Evolutionary conservation across 2,888 invertebrate genomes (phyloP), one percentile per base, ranked within the genome.

Genomic region (Drosophila aldrichi): DNA sequence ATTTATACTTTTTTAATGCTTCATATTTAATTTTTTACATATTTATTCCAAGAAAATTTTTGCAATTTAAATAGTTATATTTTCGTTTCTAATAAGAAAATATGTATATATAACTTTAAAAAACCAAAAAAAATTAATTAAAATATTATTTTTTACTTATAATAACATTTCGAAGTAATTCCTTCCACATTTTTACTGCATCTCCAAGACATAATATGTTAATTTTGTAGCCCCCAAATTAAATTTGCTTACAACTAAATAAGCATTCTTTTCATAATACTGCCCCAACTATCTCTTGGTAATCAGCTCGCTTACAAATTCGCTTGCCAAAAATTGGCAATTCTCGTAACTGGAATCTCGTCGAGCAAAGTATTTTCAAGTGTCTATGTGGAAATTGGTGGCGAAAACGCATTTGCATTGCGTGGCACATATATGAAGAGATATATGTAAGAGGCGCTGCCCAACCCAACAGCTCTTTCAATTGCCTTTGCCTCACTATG

Each of bases 391-490:
- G 40, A 66, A 60, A 60, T 66, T 54, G 59, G 32, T 22, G 41
- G 38, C 32, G 36, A 52, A 48, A 46, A 43, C 32, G 29, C n/a
- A 62, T 36, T 46, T 41, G 41, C 48, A 36, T 20, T 41, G 51
- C 58, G 29, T 16, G 49, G 9, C 55, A 38, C 57, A 72, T 55
- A 36, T 61, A 60, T 49, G 48, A 55, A 44, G 43, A 29, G 70
- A 46, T 34, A 56, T 29, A n/a, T n/a, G n/a, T n/a, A 48, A 56
- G 43, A 54, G n/a, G n/a, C 44, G n/a, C 29, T n/a, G 9, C n/a
- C 29, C 48, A 44, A 38, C 25, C 41, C 58, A 38, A 32, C 34
- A 46, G 63, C 76, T 52, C 73, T 77, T 70, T 73, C 59, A 65
- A 56, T 56, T 61, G 73, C 41, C 68, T 52, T 55, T 55, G 55